Evolutionary conservation across 2,113 vertebrate genomes (phyloP).

Genomic region (Bos taurus): DNA sequence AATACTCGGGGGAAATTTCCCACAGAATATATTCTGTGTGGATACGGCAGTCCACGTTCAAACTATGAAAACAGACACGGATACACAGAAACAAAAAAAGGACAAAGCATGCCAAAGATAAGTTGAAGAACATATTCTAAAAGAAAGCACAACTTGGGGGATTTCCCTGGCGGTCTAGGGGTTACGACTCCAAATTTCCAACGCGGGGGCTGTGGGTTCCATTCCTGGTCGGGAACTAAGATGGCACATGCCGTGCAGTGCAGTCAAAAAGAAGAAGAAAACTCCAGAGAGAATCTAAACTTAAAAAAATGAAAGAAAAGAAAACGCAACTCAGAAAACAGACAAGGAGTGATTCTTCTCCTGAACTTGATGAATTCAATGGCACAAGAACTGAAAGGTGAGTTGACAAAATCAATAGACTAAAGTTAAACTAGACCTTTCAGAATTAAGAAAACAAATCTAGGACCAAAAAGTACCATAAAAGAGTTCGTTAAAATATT

Average conservation of each 20-base stretch:
- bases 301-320: not conserved
- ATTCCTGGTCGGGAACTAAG: not conserved
- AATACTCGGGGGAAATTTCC: not conserved
- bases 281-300: not conserved
- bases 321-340: not conserved
- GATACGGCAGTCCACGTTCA: not conserved
- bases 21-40: not conserved
- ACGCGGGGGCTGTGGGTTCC: not conserved
- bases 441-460: not conserved
- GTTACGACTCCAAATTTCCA: not conserved
- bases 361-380: not conserved
- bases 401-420: not conserved
- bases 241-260: not conserved
- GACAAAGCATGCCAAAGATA: not conserved
- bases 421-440: not conserved
- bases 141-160: not conserved
- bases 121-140: not conserved
- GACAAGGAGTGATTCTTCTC: not conserved
- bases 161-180: not conserved
- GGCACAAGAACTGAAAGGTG: not conserved
- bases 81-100: not conserved
- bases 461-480: not conserved
- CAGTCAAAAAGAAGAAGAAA: not conserved
- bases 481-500: not conserved
- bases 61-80: not conserved